Conservation (phyloP, 2,113 vertebrate species). For the Scatophagus argus region DNA sequence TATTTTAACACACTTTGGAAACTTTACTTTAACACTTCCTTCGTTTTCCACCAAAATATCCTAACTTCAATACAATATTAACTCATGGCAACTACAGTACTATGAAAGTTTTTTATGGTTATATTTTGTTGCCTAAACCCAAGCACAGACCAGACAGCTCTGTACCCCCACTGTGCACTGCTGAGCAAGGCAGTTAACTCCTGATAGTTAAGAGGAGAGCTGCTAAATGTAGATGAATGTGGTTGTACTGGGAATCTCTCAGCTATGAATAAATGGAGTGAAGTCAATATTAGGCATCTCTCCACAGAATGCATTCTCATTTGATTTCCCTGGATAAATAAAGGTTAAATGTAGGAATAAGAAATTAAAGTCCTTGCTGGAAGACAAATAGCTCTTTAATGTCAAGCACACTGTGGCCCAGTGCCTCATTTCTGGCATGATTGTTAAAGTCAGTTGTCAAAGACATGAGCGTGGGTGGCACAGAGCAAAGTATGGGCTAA, state of each 20-base stretch:
- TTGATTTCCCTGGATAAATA: slow-evolving; percentile 67
- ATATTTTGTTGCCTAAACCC: background rate
- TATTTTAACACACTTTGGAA: background rate
- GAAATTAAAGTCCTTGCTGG: slow-evolving; percentile 53
- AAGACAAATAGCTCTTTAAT: slow-evolving; percentile 69
- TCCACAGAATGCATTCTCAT: slow-evolving; percentile 23
- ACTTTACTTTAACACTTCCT: background rate
- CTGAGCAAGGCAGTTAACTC: slow-evolving; percentile 20
- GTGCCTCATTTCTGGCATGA: slow-evolving; percentile 39
- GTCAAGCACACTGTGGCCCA: slow-evolving; percentile 42
- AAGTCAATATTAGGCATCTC: slow-evolving; percentile 22
- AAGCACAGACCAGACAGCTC: background rate
- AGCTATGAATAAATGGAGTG: background rate
- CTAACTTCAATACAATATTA: background rate
- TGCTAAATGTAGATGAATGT: background rate
- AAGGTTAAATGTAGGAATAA: slow-evolving; percentile 65
- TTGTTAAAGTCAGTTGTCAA: slow-evolving; percentile 43
- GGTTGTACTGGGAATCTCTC: background rate
- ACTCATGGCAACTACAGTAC: background rate
- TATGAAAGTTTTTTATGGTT: background rate
- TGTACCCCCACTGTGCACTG: background rate
- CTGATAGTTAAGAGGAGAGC: background rate
- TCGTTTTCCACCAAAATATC: background rate
- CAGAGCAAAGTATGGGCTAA: slow-evolving; percentile 11
- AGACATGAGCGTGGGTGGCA: slow-evolving; percentile 24